Evolutionary conservation across 2,888 invertebrate genomes (phyloP), one percentile per base, ranked within the genome.

Genomic region (Leucophenga montana): DNA sequence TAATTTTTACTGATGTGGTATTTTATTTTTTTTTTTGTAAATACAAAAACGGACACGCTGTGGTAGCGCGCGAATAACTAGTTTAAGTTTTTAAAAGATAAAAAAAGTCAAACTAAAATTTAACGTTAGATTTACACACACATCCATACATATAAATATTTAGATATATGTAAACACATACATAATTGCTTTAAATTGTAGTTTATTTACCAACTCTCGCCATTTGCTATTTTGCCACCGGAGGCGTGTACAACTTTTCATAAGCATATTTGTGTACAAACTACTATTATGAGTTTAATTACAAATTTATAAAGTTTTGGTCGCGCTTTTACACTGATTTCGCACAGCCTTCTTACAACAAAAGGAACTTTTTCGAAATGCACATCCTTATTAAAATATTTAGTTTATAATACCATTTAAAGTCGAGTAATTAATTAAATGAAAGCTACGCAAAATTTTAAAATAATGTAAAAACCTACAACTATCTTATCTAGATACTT

Each of bases 61-160:
- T 6, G 39, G 16, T 39, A 16, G 39, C n/a, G 39, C 20, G 6
- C 18, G 61, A 39, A 9, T 39, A n/a, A 18, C 20, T 61, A 61
- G 61, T 11, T 46, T 81, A 83, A 77, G 74, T 81, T 77, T 79
- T 79, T 78, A 81, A 39, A 39, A 39, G 33, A 39, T 3, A 39
- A 5, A 39, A 39, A 11, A 79, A 81, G 81, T 81, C 81, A 81
- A 81, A 81, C 83, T 83, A 81, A 80, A 80, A 75, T 78, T 73
- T 77, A 81, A 78, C 73, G 71, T 71, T 79, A 80, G 82, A 70
- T 75, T 33, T 80, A 69, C 71, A 71, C 14, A 59, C 59, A 64
- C 46, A 70, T 67, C 67, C 54, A 69, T 64, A 76, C 66, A 65
- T 69, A 71, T 69, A 66, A 48, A 65, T 66, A 66, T 22, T 61